These are phyloP conservation scores for Cetonia aurata DNA, from an alignment of 2,888 invertebrate genomes.

Conservation along the genomic window DNA sequence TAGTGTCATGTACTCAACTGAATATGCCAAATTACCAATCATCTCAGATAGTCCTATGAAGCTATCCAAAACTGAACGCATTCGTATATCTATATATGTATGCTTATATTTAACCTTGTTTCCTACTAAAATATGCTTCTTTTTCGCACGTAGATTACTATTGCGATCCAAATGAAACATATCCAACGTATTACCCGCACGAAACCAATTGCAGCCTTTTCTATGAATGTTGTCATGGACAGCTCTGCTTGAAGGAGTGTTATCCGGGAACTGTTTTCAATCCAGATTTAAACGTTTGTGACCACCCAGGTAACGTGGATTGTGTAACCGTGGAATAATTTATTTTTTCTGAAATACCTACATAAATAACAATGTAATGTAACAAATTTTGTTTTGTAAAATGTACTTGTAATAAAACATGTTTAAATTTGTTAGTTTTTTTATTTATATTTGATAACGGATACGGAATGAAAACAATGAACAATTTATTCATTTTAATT, in stretches of 20 bases:
- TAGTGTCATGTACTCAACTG: no score
- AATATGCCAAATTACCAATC: no score
- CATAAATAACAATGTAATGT: no score
- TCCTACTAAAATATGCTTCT: neutral
- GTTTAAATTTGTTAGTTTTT: no score
- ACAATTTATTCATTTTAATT: no score
- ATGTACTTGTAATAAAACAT: no score
- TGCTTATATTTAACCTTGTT: neutral
- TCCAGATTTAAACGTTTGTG: conserved; percentile 37
- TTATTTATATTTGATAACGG: no score
- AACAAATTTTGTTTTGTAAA: no score
- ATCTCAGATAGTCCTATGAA: no score
- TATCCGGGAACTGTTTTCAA: conserved; percentile 26
- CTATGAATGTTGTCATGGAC: conserved; percentile 46
- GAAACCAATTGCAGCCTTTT: conserved; percentile 44
- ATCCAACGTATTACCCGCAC: conserved; percentile 37
- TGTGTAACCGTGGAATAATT: conserved; percentile 24
- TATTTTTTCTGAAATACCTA: neutral
- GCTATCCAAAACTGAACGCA: no score
- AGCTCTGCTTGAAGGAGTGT: conserved; percentile 11
- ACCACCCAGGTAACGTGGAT: conserved; percentile 26
- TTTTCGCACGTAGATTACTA: conserved; percentile 14
- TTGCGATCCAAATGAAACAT: conserved; percentile 11
- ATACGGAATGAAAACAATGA: no score
- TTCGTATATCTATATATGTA: neutral